Base-by-base conservation (phyloP, 2,113 vertebrate species). In the Hucho hucho region DNA sequence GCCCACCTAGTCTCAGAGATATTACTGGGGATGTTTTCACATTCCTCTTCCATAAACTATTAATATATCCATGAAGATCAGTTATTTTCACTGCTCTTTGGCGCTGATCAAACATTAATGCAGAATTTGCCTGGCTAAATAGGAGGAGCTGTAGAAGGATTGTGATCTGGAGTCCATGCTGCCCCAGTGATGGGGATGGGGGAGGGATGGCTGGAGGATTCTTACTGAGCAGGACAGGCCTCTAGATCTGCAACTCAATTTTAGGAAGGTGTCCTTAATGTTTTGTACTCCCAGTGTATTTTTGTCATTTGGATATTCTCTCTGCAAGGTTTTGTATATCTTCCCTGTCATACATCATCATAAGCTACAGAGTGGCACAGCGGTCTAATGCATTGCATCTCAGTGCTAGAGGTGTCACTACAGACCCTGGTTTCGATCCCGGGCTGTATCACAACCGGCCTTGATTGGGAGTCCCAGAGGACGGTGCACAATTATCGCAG, bases 101-200 rank as follows among this genome's bases (percentile, higher is more conserved):
- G 22, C 3, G 67, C 37, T 69, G 67, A 69, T 69, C 85, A 91
- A 89, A 91, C 87, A 89, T 89, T 89, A 87, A 90, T 90, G 87
- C 79, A 77, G 76, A 87, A 86, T 88, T 86, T 88, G 84, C 84
- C 87, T 73, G 79, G 80, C 77, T 81, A 82, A 85, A 29, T 29
- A 37, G 32, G 32, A 37, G 32, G 32, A 37, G 32, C 32, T 37
- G 6, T 37, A 82, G 74, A 74, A 83, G 73, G 20, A n/a, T 20
- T 13, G 65, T 9, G 4, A 24, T 24, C 20, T 7, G n/a, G 84
- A 83, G 85, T 13, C 82, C 72, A 70, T 81, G 83, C 73, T 72
- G 29, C 82, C 69, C 73, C 79, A 78, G 85, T 86, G 9, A 85
- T 87, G 87, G 85, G 82, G 37, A 79, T 81, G 86, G 85, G 87